Base-by-base conservation (phyloP, 2,888 invertebrate species). In the Phytoseiulus persimilis region DNA sequence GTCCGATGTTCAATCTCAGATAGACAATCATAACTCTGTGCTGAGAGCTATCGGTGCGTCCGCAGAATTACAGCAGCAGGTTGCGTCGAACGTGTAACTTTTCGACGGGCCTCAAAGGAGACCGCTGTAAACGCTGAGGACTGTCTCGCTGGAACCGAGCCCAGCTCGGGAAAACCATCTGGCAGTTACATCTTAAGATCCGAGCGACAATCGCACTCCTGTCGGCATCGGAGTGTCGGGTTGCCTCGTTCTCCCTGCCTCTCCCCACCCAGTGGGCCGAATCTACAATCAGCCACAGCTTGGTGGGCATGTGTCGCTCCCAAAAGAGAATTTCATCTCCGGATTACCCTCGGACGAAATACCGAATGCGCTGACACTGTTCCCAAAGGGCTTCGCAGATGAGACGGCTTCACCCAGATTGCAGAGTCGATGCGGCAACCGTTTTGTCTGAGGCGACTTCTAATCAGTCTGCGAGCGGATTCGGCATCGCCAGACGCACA, bases 1-100 rank as follows among this genome's bases (percentile, higher is more conserved):
- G 33, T 87, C 87, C 87, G 33, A 87, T 87, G 87, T 87, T 45
- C 32, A 87, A 87, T 87, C 87, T 87, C 87, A 87, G 87, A 87
- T 32, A 31, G 31, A 11, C 87, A 39, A 32, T 84, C 84, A 84
- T 18, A 84, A 31, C 33, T 87, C 87, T 65, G 65, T 65, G 65
- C 23, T 14, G 28, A 65, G 65, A 6, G 18, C 28, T 65, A 23
- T 65, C 28, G 65, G 65, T 65, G 65, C 2, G 5, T 14, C 18
- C 9, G 5, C 28, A 65, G 23, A 23, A 23, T 65, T 65, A 1
- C 65, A 18, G 46, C n/a, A n/a, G 39, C 39, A 39, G 9, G 39
- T 39, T 39, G 9, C 39, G 3, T 9, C 39, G 9, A 39, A 39
- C 5, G 3, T 39, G 9, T 14, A 65, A 18, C 65, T 14, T 18